These are phyloP conservation scores for Aquatica leii DNA, from an alignment of 2,888 invertebrate species.

Conservation along the genomic window DNA sequence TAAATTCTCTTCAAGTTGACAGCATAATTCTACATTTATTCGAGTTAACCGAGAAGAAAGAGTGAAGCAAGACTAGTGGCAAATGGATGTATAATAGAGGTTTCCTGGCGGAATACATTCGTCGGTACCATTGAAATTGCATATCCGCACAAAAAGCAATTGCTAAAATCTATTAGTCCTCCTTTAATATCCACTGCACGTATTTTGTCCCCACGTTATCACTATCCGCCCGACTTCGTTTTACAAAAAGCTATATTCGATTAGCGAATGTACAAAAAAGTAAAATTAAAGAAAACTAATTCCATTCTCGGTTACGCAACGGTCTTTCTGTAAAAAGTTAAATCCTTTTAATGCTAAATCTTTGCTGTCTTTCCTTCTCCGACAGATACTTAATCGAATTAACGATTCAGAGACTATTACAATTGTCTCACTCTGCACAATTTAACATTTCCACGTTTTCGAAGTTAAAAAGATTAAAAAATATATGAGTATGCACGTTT, in stretches of 20 bases:
- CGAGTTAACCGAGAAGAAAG: slow-evolving; percentile 47
- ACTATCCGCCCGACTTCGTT: slow-evolving; percentile 37
- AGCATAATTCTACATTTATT: slow-evolving; percentile 47
- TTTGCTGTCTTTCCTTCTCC: slow-evolving; percentile 36
- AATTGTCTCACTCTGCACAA: slow-evolving; percentile 20
- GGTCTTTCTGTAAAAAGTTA: slow-evolving; percentile 42
- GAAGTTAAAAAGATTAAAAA: no score
- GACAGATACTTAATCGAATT: slow-evolving; percentile 45
- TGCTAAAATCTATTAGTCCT: slow-evolving; percentile 46
- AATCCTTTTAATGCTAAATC: slow-evolving; percentile 44
- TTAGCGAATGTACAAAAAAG: slow-evolving; percentile 41
- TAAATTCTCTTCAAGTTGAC: slow-evolving; percentile 43
- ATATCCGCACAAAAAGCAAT: slow-evolving; percentile 43
- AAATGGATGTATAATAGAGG: slow-evolving; percentile 46
- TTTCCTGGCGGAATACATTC: slow-evolving; percentile 43
- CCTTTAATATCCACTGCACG: slow-evolving; percentile 45
- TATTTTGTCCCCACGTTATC: slow-evolving; percentile 41
- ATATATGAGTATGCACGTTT: no score
- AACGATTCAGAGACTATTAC: slow-evolving; percentile 34
- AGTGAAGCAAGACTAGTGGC: slow-evolving; percentile 38
- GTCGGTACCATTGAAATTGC: slow-evolving; percentile 43
- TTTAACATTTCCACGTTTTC: slow-evolving; percentile 1
- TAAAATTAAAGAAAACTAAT: slow-evolving; percentile 41
- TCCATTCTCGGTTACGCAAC: slow-evolving; percentile 43
- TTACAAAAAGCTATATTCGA: slow-evolving; percentile 42